Conservation (phyloP, 2,888 invertebrate species). For the Rhagonycha fulva region DNA sequence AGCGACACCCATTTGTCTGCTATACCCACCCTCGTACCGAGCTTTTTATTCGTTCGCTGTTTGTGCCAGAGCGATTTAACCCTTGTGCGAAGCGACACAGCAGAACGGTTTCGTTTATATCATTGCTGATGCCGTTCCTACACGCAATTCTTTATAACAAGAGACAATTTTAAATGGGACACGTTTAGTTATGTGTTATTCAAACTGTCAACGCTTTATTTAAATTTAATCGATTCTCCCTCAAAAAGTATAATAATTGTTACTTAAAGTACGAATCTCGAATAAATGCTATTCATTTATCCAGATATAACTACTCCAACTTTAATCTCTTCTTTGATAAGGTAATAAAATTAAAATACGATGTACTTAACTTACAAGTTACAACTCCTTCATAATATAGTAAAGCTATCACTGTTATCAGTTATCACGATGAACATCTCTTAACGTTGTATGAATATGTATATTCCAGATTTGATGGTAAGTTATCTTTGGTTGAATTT, state of each 20-base stretch:
- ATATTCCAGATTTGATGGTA: not conserved
- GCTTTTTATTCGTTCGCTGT: slow-evolving; percentile 33
- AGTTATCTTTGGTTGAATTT: not conserved
- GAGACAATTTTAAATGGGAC: slow-evolving; percentile 29
- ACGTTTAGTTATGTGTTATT: slow-evolving; percentile 31
- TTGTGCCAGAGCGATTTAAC: slow-evolving; percentile 32
- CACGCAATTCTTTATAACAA: slow-evolving; percentile 29
- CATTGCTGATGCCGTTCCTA: slow-evolving; percentile 28
- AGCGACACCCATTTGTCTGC: slow-evolving; percentile 58
- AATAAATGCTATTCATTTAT: not conserved
- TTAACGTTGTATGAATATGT: not conserved
- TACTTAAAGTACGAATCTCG: not conserved
- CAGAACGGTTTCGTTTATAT: slow-evolving; percentile 32
- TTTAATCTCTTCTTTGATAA: not conserved
- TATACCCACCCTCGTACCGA: slow-evolving; percentile 31
- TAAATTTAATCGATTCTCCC: slow-evolving; percentile 25
- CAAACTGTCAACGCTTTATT: slow-evolving; percentile 28
- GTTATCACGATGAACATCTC: not conserved
- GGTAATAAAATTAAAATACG: not conserved
- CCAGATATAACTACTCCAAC: not conserved
- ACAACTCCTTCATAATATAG: not conserved
- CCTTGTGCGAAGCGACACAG: slow-evolving; percentile 31
- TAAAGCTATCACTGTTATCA: not conserved
- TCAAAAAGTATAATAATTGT: slow-evolving; percentile 1
- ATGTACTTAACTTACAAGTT: not conserved